A percentile compares a stretch with the other conserved stretches of the same genome.
Conservation (phyloP, 2,888 invertebrate genomes). For the Xylota sylvarum region DNA sequence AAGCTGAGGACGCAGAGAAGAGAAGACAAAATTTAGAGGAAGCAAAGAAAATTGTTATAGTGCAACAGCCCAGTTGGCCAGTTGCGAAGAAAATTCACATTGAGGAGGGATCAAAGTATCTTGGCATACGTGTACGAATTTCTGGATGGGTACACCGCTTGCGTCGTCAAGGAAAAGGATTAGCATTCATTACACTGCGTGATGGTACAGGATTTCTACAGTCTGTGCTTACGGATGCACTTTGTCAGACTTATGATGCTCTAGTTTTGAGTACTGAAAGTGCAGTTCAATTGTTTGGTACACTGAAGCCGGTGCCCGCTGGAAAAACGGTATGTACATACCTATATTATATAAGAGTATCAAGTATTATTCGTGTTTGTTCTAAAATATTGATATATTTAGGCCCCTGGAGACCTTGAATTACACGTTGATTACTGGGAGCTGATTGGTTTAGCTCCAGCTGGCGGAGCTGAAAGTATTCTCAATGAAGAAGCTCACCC, state of each 20-base stretch:
- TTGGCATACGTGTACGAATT: slow-evolving; percentile 92
- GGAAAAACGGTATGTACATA: slow-evolving; percentile 91
- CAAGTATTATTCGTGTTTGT: too few relatives aligned
- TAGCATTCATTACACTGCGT: slow-evolving; percentile 97
- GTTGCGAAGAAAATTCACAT: slow-evolving; percentile 92
- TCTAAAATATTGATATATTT: slow-evolving; percentile 28
- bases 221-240: slow-evolving; percentile 92
- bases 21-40: slow-evolving; percentile 95
- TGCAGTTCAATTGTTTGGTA: slow-evolving; percentile 93
- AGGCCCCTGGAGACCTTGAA: slow-evolving; percentile 94
- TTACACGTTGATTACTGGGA: slow-evolving; percentile 97
- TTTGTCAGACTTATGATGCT: slow-evolving; percentile 97
- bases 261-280: slow-evolving; percentile 95
- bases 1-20: slow-evolving; percentile 92
- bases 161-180: slow-evolving; percentile 95
- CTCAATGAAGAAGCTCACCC: slow-evolving; percentile 98
- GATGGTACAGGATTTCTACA: slow-evolving; percentile 99
- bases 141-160: slow-evolving; percentile 98
- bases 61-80: slow-evolving; percentile 91
- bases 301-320: slow-evolving; percentile 92
- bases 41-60: slow-evolving; percentile 93
- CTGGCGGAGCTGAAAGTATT: slow-evolving; percentile 99
- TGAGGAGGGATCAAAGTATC: slow-evolving; percentile 86
- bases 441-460: slow-evolving; percentile 94
- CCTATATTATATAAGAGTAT: background rate